These are phyloP conservation scores for Epicampocera succincta DNA, from an alignment of 2,888 invertebrate genomes.

Conservation along the genomic window DNA sequence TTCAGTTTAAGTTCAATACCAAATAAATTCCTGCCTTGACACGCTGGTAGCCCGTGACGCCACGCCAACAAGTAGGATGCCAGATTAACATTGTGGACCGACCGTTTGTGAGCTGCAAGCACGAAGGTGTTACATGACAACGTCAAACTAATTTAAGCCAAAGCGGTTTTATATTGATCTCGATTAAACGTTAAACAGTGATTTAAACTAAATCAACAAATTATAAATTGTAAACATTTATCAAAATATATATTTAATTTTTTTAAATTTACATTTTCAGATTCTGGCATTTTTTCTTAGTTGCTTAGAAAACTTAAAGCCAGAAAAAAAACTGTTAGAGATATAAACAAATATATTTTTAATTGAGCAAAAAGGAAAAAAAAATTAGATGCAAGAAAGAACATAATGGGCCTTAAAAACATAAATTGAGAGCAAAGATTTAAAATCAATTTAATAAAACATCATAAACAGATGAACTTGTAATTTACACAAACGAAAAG, in stretches of 20 bases:
- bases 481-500: constrained; percentile 59
- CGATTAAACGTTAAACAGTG: background rate
- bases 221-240: constrained; percentile 15
- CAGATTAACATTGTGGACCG: background rate
- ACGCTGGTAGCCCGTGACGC: no score
- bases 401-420: background rate
- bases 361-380: constrained; percentile 38
- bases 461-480: constrained; percentile 67
- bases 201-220: constrained; percentile 42
- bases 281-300: constrained; percentile 11
- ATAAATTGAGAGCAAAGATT: constrained; percentile 67
- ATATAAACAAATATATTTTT: constrained; percentile 16
- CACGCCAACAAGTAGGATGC: background rate
- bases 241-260: background rate
- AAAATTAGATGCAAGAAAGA: background rate
- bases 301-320: no score
- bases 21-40: no score
- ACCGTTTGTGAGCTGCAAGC: background rate
- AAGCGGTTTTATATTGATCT: constrained; percentile 32
- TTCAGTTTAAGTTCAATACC: no score
- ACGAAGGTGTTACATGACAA: constrained; percentile 27
- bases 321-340: no score
- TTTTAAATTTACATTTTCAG: no score
- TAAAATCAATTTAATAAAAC: constrained; percentile 68
- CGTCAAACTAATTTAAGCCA: constrained; percentile 31